Evolutionary conservation across 2,888 invertebrate genomes (phyloP).

Genomic region (Pseudanteris insignis): DNA sequence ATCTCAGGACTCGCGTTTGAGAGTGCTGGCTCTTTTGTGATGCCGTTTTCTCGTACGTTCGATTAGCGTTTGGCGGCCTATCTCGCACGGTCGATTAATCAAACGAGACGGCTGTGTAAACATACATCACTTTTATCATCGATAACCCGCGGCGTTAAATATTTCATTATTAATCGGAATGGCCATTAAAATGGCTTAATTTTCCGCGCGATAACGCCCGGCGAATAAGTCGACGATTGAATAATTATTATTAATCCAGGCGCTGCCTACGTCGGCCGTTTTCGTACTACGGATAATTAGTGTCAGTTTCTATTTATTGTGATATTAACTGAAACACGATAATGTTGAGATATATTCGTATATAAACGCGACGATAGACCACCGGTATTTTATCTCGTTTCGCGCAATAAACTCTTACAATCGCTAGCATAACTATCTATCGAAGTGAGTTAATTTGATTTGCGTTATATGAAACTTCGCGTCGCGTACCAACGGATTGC

Average conservation of each 20-base stretch:
- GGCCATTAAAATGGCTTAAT: conserved; percentile 35
- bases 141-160: conserved; percentile 32
- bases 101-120: conserved; percentile 41
- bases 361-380: conserved; percentile 46
- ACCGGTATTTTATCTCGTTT: conserved; percentile 42
- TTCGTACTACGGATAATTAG: conserved; percentile 34
- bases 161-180: conserved; percentile 33
- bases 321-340: conserved; percentile 43
- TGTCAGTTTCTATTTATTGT: conserved; percentile 44
- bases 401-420: conserved; percentile 38
- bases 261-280: conserved; percentile 16
- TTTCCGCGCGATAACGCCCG: conserved; percentile 26
- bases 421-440: conserved; percentile 41
- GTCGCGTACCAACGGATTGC: conserved; percentile 2
- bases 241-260: conserved; percentile 22
- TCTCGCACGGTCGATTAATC: conserved; percentile 19
- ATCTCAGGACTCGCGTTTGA: neutral
- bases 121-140: conserved; percentile 32
- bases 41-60: too few species aligned
- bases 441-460: conserved; percentile 40
- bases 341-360: conserved; percentile 39
- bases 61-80: neutral
- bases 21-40: too few species aligned
- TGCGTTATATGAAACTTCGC: conserved; percentile 30
- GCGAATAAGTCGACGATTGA: conserved; percentile 16